Base-by-base conservation (phyloP, 2,113 vertebrate genomes). In the Prionailurus viverrinus region DNA sequence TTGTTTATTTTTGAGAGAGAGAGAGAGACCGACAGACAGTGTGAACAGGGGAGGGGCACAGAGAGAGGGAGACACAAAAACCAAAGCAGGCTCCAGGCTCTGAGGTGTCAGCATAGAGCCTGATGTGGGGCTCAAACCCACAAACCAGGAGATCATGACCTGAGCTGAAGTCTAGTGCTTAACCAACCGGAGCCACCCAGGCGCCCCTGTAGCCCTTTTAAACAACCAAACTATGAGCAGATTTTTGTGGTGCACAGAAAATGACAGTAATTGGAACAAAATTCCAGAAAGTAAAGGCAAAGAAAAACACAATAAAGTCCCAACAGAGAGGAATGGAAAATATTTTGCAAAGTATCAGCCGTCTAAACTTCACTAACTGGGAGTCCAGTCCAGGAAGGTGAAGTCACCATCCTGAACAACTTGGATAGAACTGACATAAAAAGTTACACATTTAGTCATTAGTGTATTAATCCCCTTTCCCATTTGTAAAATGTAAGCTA, bases 391-490 rank as follows among this genome's bases (percentile, higher is more conserved):
- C 48, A 79, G 66, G 78, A 73, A 84, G 55, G 51, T 86, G 69
- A 92, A 71, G 36, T 92, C 74, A 95, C 33, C n/a, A 80, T 36
- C 36, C 31, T 14, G 13, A 90, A 88, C 4, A 89, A 80, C 29
- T 80, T 92, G 33, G 45, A 83, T 80, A 6, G 79, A 65, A 45
- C 12, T 27, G 51, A 63, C 3, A 25, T 74, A 55, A 90, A 93
- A 96, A 93, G 18, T 55, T 87, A 69, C 71, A 86, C 80, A 94
- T 94, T 83, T 92, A 74, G 41, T 82, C 53, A 53, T 87, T 48
- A 94, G 81, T 51, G 84, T 84, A 76, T 73, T 89, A 61, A 89
- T 79, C 33, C 85, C 55, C 21, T 51, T 97, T 74, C 8, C 18
- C 36, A 68, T 7, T 93, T 53, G 25, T 81, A 36, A 76, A 39